A percentile compares a stretch with the other conserved stretches of the same genome.
Conservation (phyloP, 2,113 vertebrate species). For the Alexandromys fortis region DNA sequence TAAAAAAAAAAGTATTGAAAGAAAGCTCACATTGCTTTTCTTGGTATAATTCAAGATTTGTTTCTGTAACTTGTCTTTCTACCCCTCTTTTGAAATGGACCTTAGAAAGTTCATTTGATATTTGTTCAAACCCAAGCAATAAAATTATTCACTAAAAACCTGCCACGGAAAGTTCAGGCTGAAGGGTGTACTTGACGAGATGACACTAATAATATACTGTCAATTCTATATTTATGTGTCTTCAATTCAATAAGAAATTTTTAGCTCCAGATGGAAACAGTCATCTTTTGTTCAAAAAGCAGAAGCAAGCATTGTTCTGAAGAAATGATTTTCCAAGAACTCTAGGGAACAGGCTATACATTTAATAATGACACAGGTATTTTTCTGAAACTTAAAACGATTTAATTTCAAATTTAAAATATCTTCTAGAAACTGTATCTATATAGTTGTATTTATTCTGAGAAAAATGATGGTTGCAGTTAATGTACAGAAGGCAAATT, state of each 20-base stretch:
- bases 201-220: conserved; percentile 69
- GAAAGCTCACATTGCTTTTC: neutral
- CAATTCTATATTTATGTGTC: conserved; percentile 62
- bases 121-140: neutral
- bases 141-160: conserved; percentile 58
- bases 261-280: conserved; percentile 57
- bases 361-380: neutral
- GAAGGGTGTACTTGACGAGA: conserved; percentile 57
- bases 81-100: conserved; percentile 18
- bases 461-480: neutral
- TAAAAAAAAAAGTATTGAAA: neutral
- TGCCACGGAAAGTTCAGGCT: conserved; percentile 60
- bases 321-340: conserved; percentile 36
- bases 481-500: neutral
- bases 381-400: neutral
- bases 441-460: neutral
- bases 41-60: neutral
- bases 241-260: conserved; percentile 63
- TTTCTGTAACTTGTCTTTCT: conserved; percentile 6
- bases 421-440: neutral
- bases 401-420: conserved; percentile 39
- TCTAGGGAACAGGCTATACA: conserved; percentile 7
- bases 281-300: conserved; percentile 51
- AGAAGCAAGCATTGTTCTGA: conserved; percentile 19
- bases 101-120: conserved; percentile 43